Conservation (phyloP, 2,797 vertebrate species). For the Emydoidea blandingii region DNA sequence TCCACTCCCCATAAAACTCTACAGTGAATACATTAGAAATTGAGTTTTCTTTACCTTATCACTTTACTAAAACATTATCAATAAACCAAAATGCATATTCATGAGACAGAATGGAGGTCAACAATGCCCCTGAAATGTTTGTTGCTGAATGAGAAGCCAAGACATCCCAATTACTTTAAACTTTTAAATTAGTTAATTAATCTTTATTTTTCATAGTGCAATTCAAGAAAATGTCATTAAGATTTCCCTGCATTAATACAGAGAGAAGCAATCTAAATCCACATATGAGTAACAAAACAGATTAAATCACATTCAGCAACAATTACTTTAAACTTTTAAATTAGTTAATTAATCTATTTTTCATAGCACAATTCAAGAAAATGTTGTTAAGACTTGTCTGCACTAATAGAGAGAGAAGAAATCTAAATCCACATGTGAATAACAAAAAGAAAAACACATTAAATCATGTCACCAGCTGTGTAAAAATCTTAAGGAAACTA, state of each 20-base stretch:
- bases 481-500: not conserved
- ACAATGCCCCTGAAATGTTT: not conserved
- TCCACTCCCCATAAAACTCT: not conserved
- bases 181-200: not conserved
- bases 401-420: not conserved
- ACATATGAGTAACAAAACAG: not conserved
- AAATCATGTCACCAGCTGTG: not conserved
- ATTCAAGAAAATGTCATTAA: not conserved
- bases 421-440: not conserved
- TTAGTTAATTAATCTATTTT: not conserved
- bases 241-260: not conserved
- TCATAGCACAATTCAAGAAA: not conserved
- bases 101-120: not conserved
- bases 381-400: not conserved
- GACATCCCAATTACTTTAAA: not conserved
- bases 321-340: not conserved
- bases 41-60: not conserved
- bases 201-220: not conserved
- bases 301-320: not conserved
- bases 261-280: not conserved
- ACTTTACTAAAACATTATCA: not conserved
- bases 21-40: accelerated
- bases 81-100: not conserved
- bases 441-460: not conserved
- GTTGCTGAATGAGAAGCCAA: no score